Evolutionary conservation across 2,113 vertebrate species (phyloP).

Genomic region (Muscicapa adusta): DNA sequence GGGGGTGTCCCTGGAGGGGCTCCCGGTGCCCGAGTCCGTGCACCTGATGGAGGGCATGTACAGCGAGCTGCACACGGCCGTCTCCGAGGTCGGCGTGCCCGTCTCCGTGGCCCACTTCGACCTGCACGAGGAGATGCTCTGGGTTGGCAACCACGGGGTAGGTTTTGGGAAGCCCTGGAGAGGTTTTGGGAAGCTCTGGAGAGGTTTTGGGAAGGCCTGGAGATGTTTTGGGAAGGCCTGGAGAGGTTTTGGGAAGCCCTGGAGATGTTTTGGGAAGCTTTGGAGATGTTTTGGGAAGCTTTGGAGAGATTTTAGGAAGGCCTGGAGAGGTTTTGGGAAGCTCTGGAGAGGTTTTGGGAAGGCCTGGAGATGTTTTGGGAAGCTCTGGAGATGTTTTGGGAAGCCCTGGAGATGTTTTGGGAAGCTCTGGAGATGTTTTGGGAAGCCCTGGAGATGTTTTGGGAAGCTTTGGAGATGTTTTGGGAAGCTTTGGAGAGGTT

Average conservation of each 20-base stretch:
- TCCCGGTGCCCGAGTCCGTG: slow-evolving; percentile 79
- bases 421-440: no score
- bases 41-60: slow-evolving; percentile 96
- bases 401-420: no score
- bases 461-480: no score
- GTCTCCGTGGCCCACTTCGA: slow-evolving; percentile 91
- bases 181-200: no score
- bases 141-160: slow-evolving; percentile 97
- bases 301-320: not conserved
- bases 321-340: not conserved
- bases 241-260: not conserved
- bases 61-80: slow-evolving; percentile 91
- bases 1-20: slow-evolving; percentile 77
- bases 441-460: no score
- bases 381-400: not conserved
- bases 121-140: slow-evolving; percentile 93
- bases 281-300: not conserved
- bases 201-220: not conserved
- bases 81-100: slow-evolving; percentile 92
- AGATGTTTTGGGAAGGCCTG: not conserved
- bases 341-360: no score
- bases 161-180: not conserved
- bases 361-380: no score
- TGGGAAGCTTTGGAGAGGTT: no score
- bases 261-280: not conserved